Percentiles rank a stretch among this genome's conserved stretches.
phyloP scores from a whole-genome alignment of 2,888 invertebrate genomes.

The Mystacides longicornis region DNA sequence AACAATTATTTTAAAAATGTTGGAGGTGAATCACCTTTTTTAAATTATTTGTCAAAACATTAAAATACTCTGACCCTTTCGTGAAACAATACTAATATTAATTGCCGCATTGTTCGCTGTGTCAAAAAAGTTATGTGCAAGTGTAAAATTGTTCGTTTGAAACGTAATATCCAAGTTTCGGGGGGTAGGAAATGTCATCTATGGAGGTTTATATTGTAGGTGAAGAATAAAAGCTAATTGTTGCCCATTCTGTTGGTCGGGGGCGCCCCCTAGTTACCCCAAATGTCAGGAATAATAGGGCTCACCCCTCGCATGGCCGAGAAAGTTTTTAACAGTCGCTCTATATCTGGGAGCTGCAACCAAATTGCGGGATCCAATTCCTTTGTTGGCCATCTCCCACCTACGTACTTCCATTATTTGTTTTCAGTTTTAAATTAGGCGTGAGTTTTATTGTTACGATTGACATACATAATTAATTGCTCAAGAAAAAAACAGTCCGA shows the following conservation, averaged over 20 bases:
- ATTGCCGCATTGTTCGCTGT: not conserved
- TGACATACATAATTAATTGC: too few relatives aligned
- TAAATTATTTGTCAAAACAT: too few relatives aligned
- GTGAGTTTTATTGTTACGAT: too few relatives aligned
- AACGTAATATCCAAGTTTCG: not conserved
- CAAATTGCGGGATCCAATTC: too few relatives aligned
- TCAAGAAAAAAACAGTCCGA: too few relatives aligned
- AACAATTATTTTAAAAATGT: too few relatives aligned
- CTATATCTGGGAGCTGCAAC: not conserved
- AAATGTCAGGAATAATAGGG: constrained; percentile 13
- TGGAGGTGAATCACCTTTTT: too few relatives aligned
- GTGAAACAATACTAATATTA: too few relatives aligned
- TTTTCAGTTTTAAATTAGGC: too few relatives aligned
- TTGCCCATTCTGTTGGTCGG: constrained; percentile 20
- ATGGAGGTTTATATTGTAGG: constrained; percentile 1
- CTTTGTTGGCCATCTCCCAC: too few relatives aligned
- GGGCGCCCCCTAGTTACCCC: constrained; percentile 4
- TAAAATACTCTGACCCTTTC: too few relatives aligned
- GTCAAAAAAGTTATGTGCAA: not conserved
- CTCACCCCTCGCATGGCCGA: constrained; percentile 6
- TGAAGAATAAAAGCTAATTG: constrained; percentile 24
- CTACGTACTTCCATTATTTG: too few relatives aligned
- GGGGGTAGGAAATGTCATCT: not conserved
- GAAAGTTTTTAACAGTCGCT: not conserved
- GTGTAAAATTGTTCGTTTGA: not conserved